Percentiles rank a stretch among this genome's conserved stretches.
Conservation (phyloP, 2,797 vertebrate species). For the Pipistrellus kuhlii region DNA sequence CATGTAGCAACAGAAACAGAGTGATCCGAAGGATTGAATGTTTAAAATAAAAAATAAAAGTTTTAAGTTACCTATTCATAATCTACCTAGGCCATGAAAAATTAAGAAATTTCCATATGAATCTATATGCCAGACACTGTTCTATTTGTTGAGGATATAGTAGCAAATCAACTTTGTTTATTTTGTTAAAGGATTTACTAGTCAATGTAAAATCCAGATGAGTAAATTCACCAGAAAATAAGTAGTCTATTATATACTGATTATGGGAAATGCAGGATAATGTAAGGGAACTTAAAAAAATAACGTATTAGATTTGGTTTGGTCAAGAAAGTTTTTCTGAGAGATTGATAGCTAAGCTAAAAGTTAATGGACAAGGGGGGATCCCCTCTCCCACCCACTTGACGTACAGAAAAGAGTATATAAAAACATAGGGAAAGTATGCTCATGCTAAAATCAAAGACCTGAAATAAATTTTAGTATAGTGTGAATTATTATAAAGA, state of each 20-base stretch:
- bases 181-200: neutral
- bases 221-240: neutral
- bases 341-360: neutral
- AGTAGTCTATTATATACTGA: neutral
- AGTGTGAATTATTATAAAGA: neutral
- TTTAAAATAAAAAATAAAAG: neutral
- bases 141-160: neutral
- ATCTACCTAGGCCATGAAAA: neutral
- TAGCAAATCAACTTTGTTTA: neutral
- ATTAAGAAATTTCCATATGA: neutral
- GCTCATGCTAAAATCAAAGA: neutral
- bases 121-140: neutral
- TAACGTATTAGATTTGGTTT: neutral
- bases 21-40: neutral
- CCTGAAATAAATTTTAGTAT: neutral
- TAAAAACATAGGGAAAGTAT: neutral
- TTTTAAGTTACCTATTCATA: neutral
- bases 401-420: neutral
- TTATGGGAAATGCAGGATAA: neutral
- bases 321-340: neutral
- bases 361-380: neutral
- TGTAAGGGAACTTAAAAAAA: neutral
- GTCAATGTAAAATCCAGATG: neutral
- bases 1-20: fast-evolving
- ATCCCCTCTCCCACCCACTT: fast-evolving